Percentiles rank a stretch among this genome's conserved stretches.
These are phyloP conservation scores for Arctopsyche grandis DNA, from an alignment of 1,140 invertebrate species.

Conservation along the genomic window DNA sequence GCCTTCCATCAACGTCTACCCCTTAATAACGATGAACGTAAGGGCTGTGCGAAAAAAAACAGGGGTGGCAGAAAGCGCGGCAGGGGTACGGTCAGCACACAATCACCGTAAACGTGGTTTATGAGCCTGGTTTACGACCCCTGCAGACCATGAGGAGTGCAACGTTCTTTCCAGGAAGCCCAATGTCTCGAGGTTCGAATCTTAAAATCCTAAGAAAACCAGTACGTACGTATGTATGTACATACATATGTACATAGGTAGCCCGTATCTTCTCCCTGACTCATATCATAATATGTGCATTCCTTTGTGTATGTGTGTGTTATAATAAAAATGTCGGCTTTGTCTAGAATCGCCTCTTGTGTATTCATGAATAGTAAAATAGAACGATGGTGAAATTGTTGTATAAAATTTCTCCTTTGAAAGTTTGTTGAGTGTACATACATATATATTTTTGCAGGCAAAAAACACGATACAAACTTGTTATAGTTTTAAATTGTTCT, in stretches of 20 bases:
- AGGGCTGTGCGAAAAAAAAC: not conserved
- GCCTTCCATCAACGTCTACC: not conserved
- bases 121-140: conserved; percentile 20
- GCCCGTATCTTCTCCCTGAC: not conserved
- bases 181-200: not conserved
- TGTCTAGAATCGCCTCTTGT: not conserved
- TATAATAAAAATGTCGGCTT: conserved; percentile 1
- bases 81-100: conserved; percentile 30
- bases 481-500: too few relatives aligned
- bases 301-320: not conserved
- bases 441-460: too few relatives aligned
- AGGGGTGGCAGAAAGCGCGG: too few relatives aligned
- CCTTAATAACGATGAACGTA: conserved; percentile 1
- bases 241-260: too few relatives aligned
- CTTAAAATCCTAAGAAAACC: not conserved
- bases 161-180: not conserved
- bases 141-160: conserved; percentile 25
- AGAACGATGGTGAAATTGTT: too few relatives aligned
- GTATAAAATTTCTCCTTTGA: too few relatives aligned
- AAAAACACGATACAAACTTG: too few relatives aligned
- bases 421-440: too few relatives aligned
- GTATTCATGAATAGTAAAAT: conserved; percentile 10
- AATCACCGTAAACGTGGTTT: conserved; percentile 43
- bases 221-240: not conserved
- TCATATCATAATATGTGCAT: conserved; percentile 24